Evolutionary conservation across 2,113 vertebrate species (phyloP), one percentile per base, ranked within the genome.

Genomic region (Ictidomys tridecemlineatus): DNA sequence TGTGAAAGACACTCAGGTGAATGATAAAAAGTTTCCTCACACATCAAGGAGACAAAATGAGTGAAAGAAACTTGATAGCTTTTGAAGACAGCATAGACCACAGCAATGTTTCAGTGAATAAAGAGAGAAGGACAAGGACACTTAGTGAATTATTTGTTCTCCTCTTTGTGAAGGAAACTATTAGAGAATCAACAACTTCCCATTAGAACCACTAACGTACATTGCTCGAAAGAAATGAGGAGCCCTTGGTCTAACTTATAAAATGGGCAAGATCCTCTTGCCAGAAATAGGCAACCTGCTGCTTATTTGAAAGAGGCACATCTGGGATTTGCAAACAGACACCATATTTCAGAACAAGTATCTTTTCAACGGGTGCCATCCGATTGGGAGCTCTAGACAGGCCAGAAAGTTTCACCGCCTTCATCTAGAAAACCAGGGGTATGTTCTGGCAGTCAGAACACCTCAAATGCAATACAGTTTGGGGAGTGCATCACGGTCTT

Each of bases 261-360:
- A 80, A 76, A 22, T 61, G 42, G 53, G n/a, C 14, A 73, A 39
- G 70, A 85, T 13, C 51, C 20, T 18, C 30, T 93, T 32, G 1
- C 56, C 42, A 16, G 8, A 4, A 65, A 80, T 0, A 51, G 39
- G 28, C 51, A 67, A 22, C 22, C 61, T 53, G 18, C n/a, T 20
- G 26, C 1, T 2, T 72, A 8, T 32, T 28, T 45, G 28, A 72
- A 2, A 12, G 83, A 42, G 6, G 8, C 22, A 24, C 30, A 1
- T 5, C 37, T 5, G 9, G 42, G 63, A 18, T 45, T 30, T 53
- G 26, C 0, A 20, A 22, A 9, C 0, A 26, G 32, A 9, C 2
- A 22, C 32, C 42, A 30, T 34, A 8, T 56, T 79, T 63, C 39
- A 80, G 39, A 79, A 58, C 51, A 30, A 45, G 17, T 18, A 9